These are phyloP conservation scores for Bruchidius siliquastri DNA, from an alignment of 2,888 invertebrate genomes.

Conservation along the genomic window DNA sequence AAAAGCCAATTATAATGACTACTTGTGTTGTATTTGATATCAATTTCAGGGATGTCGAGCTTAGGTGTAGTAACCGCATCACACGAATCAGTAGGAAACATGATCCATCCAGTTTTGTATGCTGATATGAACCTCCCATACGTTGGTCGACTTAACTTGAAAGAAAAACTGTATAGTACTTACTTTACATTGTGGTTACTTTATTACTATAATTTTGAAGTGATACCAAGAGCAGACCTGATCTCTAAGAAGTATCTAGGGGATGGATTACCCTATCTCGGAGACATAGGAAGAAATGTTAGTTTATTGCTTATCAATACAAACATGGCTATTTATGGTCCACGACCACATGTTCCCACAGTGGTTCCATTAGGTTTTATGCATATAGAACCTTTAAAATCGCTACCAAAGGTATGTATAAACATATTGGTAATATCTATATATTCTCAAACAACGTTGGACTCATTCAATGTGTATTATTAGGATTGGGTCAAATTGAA, in stretches of 20 bases:
- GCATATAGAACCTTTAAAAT: conserved; percentile 9
- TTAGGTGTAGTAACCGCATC: conserved; percentile 5
- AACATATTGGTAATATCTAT: background rate
- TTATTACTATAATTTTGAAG: conserved; percentile 11
- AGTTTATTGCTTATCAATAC: conserved; percentile 24
- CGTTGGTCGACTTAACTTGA: conserved; percentile 6
- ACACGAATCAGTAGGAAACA: conserved; percentile 13
- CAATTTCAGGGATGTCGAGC: conserved; percentile 7
- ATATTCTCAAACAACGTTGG: no score
- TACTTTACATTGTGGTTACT: conserved; percentile 4
- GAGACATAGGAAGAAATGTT: conserved; percentile 20
- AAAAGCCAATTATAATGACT: no score
- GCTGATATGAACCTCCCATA: conserved; percentile 10
- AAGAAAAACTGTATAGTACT: conserved; percentile 10
- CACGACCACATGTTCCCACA: conserved; percentile 16
- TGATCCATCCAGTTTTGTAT: conserved; percentile 11
- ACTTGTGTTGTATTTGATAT: background rate
- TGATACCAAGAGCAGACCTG: conserved; percentile 20
- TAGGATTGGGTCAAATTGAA: no score
- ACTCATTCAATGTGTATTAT: no score
- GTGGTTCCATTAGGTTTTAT: conserved; percentile 6
- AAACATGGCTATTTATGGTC: conserved; percentile 22
- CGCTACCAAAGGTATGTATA: conserved; percentile 10
- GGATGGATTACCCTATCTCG: conserved; percentile 22
- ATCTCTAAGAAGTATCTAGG: conserved; percentile 20